A percentile compares a stretch with the other conserved stretches of the same genome.
Evolutionary conservation across 1,140 invertebrate species (phyloP).

Genomic region (Diachasma alloeum): DNA sequence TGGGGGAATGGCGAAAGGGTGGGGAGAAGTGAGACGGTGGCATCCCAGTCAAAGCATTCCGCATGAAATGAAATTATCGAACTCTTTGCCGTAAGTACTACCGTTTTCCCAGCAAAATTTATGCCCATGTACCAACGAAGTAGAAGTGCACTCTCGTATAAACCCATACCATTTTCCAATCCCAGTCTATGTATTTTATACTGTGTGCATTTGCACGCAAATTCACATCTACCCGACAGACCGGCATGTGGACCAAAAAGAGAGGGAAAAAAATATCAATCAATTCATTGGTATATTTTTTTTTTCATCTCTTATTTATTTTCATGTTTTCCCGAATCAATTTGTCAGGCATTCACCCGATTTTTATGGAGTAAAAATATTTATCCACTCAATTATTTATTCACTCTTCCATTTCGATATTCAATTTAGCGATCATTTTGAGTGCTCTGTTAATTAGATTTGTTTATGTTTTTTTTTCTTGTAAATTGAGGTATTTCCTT

Average conservation of each 20-base stretch:
- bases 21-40: neutral
- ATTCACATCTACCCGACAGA: neutral
- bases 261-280: neutral
- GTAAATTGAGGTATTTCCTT: neutral
- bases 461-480: neutral
- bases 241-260: neutral
- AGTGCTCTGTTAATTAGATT: no score
- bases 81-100: slow-evolving; percentile 3
- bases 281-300: neutral
- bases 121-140: neutral
- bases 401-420: neutral
- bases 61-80: slow-evolving; percentile 6
- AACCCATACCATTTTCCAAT: slow-evolving; percentile 1
- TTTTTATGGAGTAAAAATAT: neutral
- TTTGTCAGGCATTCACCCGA: neutral
- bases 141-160: neutral
- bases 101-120: neutral
- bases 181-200: neutral
- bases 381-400: neutral
- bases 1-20: neutral
- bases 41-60: neutral
- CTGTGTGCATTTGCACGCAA: neutral
- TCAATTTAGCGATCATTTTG: no score
- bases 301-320: neutral
- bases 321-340: neutral